phyloP scores from a whole-genome alignment of 2,797 vertebrate genomes.

The Gymnopithys bicolor region DNA sequence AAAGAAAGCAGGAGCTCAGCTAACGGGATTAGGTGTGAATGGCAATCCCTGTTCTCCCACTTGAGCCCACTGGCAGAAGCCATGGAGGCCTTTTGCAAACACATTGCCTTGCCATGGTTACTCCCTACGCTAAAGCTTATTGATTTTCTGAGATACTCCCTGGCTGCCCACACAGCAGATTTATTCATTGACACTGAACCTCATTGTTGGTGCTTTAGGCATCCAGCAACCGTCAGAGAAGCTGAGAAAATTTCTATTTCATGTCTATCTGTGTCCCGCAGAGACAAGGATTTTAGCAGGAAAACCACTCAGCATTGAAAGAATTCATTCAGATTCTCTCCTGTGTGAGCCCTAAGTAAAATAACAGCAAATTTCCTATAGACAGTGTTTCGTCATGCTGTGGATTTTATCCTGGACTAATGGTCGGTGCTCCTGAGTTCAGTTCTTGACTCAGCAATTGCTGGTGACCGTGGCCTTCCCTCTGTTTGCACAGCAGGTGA shows the following conservation, averaged over 20 bases:
- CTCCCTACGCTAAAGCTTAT: background rate
- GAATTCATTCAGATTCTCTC: background rate
- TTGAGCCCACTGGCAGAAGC: background rate
- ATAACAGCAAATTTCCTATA: background rate
- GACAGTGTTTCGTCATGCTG: background rate
- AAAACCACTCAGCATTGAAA: background rate
- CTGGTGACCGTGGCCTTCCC: background rate
- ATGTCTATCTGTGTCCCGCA: background rate
- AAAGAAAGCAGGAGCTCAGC: background rate
- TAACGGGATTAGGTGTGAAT: background rate
- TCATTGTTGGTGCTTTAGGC: background rate
- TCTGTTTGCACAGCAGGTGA: background rate
- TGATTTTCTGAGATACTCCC: background rate
- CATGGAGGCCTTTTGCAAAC: background rate
- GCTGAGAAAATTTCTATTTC: background rate
- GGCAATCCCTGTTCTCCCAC: background rate
- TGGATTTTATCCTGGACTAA: background rate
- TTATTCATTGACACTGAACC: background rate
- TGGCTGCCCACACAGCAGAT: background rate
- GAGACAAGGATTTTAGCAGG: background rate
- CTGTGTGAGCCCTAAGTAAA: background rate
- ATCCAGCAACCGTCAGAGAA: background rate
- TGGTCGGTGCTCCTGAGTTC: background rate
- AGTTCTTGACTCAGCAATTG: background rate
- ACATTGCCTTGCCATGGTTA: background rate